Conservation (phyloP, 2,888 invertebrate genomes). For the Nudaria mundana region DNA sequence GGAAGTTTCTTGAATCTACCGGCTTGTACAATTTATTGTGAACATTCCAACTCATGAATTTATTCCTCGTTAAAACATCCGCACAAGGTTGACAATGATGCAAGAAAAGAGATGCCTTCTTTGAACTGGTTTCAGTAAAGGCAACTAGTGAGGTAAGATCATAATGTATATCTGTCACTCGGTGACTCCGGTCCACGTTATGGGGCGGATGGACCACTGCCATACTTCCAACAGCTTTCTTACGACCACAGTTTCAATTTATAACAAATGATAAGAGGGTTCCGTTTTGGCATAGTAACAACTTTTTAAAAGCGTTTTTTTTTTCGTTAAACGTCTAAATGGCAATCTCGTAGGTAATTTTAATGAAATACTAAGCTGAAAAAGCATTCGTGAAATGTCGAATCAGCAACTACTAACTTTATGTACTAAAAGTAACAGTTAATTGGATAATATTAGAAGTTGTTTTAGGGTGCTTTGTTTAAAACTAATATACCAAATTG, state of each 20-base stretch:
- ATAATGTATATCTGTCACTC: slow-evolving; percentile 45
- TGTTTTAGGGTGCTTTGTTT: no score
- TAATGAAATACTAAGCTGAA: no score
- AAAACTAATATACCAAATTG: no score
- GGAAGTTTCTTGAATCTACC: slow-evolving; percentile 27
- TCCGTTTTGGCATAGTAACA: no score
- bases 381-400: no score
- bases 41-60: slow-evolving; percentile 49
- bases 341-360: no score
- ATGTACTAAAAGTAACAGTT: no score
- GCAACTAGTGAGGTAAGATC: slow-evolving; percentile 47
- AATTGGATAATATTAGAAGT: no score
- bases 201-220: slow-evolving; percentile 31
- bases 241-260: slow-evolving; percentile 1
- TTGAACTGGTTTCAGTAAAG: slow-evolving; percentile 41
- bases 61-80: slow-evolving; percentile 50
- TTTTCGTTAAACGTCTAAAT: no score
- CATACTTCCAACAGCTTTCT: slow-evolving; percentile 21
- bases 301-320: no score
- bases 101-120: slow-evolving; percentile 48
- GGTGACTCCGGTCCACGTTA: slow-evolving; percentile 33
- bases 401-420: no score
- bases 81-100: slow-evolving; percentile 52
- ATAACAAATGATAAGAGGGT: no score
- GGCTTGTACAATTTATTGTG: slow-evolving; percentile 42